phyloP scores from a whole-genome alignment of 2,888 invertebrate species.

The Tetragnatha montana region DNA sequence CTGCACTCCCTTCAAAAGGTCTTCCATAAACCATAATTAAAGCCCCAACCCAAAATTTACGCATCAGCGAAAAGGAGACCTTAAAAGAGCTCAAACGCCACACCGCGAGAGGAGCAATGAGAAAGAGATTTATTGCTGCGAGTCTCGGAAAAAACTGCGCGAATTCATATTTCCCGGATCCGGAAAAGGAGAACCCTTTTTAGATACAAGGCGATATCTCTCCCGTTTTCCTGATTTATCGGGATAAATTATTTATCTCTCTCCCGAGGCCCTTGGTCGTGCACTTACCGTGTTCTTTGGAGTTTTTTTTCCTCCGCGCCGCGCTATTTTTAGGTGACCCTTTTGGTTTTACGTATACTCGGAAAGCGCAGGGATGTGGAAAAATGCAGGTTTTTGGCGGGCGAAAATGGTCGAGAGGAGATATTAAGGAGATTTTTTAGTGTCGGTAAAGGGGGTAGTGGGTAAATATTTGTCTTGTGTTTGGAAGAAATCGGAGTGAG shows the following conservation, averaged over 20 bases:
- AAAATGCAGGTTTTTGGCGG: not conserved
- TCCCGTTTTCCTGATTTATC: not conserved
- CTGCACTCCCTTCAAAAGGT: too few relatives aligned
- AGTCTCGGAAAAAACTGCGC: not conserved
- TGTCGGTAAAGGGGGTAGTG: too few relatives aligned
- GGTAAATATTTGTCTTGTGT: too few relatives aligned
- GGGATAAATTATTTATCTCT: not conserved
- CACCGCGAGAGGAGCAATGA: not conserved
- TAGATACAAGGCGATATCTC: constrained; percentile 17
- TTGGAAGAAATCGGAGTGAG: too few relatives aligned
- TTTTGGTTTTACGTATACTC: not conserved
- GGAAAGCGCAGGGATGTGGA: not conserved
- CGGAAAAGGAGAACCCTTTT: constrained; percentile 2
- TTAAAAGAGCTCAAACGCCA: too few relatives aligned
- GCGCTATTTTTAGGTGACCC: not conserved
- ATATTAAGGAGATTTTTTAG: not conserved
- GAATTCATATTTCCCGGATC: not conserved
- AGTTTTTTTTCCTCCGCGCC: not conserved
- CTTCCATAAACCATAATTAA: too few relatives aligned
- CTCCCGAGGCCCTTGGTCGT: not conserved
- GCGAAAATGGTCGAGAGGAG: not conserved
- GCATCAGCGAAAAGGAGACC: too few relatives aligned
- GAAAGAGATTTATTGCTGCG: not conserved
- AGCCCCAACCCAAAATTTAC: too few relatives aligned
- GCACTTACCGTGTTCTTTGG: not conserved